phyloP scores from a whole-genome alignment of 1,140 invertebrate species.

The Oreohelix idahoensis region DNA sequence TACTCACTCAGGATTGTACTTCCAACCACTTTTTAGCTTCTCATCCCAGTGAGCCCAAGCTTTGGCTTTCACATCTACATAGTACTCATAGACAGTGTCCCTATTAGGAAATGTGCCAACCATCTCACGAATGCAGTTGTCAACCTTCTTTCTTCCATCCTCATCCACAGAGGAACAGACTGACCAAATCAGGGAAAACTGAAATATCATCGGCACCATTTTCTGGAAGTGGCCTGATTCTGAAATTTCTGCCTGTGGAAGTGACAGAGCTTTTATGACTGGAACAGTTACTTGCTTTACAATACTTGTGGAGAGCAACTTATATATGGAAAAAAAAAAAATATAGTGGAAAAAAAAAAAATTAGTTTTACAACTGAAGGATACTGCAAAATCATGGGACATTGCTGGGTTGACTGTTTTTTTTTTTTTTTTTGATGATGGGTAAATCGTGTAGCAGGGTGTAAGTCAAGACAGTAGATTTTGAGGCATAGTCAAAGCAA shows the following conservation, averaged over 20 bases:
- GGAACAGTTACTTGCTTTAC: too few species aligned
- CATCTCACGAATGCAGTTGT: conserved; percentile 85
- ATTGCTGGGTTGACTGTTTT: too few species aligned
- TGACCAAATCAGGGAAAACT: conserved; percentile 87
- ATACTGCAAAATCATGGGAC: too few species aligned
- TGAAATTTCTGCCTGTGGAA: conserved; percentile 65
- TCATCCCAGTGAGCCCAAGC: conserved; percentile 85
- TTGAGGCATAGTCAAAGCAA: too few species aligned
- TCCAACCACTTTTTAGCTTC: conserved; percentile 81
- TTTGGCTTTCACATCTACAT: conserved; percentile 81
- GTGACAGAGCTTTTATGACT: too few species aligned
- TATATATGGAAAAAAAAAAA: too few species aligned
- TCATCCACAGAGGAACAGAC: conserved; percentile 85
- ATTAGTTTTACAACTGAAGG: too few species aligned
- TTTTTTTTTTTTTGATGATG: too few species aligned
- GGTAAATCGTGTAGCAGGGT: too few species aligned
- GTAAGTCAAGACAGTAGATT: too few species aligned
- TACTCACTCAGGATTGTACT: conserved; percentile 78
- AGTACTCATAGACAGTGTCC: conserved; percentile 90
- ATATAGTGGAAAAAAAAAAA: too few species aligned
- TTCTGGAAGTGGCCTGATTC: conserved; percentile 69
- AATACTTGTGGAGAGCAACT: too few species aligned
- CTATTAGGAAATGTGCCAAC: conserved; percentile 87
- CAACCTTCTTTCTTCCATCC: conserved; percentile 83
- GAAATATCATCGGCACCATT: conserved; percentile 84